Base-by-base conservation (phyloP, 2,113 vertebrate genomes). In the Centropus unirufus region DNA sequence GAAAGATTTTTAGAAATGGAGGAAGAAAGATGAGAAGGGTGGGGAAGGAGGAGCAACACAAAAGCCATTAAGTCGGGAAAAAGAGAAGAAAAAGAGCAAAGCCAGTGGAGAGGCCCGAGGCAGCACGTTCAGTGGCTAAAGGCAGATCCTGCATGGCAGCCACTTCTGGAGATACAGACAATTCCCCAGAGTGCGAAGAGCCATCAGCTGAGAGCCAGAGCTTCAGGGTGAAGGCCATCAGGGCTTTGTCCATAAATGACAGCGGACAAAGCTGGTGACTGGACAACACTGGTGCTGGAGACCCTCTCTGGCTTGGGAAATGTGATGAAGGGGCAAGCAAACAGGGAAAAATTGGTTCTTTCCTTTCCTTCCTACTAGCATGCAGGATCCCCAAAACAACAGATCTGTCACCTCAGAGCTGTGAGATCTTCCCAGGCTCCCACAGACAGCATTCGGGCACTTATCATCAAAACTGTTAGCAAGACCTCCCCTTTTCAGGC, bases 271-370 rank as follows among this genome's bases (percentile, higher is more conserved):
- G 58, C 2, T 2, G 39, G 13, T 70, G 55, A 44, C 79, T 70
- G 34, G 42, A 55, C 29, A 42, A 0, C 0, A 59, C 18, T 72
- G 19, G 29, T 44, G 16, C 9, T 10, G n/a, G n/a, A 27, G 23
- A 32, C 7, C 11, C 14, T 52, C 39, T 87, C 55, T 88, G 52
- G 40, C 17, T 75, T 76, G 47, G 59, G 36, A 90, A 81, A 7
- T 2, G 32, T 42, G 11, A 75, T 32, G 32, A 67, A 91, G 19
- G 34, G 58, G 23, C 27, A 82, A 78, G 30, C 1, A 1, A 84
- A 79, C 4, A 8, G 34, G 15, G 18, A 30, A 66, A 75, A 84
- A 67, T 14, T 34, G 22, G 2, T 63, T 72, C 23, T 59, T 62
- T 82, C 39, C 8, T 40, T 69, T 90, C 55, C 57, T 55, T 92